Conservation (phyloP, 2,888 invertebrate species). For the Polyploca ridens region DNA sequence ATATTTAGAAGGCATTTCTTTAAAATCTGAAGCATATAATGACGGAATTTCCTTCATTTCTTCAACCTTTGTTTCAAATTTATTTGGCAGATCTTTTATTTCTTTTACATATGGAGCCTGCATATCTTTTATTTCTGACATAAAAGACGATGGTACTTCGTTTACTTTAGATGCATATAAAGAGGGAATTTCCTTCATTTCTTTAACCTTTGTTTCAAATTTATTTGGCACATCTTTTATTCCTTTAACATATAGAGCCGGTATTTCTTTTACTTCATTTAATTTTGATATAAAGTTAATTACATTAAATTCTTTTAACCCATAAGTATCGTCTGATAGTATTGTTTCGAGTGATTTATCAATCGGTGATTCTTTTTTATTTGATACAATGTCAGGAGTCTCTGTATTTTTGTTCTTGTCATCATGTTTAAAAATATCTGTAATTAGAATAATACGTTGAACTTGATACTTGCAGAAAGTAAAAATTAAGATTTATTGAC, state of each 20-base stretch:
- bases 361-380: background rate
- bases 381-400: background rate
- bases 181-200: background rate
- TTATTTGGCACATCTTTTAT: background rate
- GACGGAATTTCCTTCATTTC: background rate
- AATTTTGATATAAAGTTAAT: too few species aligned
- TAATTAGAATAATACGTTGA: background rate
- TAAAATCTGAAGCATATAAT: background rate
- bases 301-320: background rate
- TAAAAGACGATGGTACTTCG: background rate
- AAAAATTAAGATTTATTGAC: too few species aligned
- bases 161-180: background rate
- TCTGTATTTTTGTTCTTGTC: background rate
- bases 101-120: background rate
- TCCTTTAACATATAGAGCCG: background rate
- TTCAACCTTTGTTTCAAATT: background rate
- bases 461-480: too few species aligned
- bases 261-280: background rate
- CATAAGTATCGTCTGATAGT: too few species aligned
- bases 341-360: background rate
- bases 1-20: background rate
- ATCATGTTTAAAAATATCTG: background rate
- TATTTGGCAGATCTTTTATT: background rate
- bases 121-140: background rate
- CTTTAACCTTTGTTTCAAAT: background rate